Conservation (phyloP, 1,140 invertebrate species). For the Anoplophora glabripennis region DNA sequence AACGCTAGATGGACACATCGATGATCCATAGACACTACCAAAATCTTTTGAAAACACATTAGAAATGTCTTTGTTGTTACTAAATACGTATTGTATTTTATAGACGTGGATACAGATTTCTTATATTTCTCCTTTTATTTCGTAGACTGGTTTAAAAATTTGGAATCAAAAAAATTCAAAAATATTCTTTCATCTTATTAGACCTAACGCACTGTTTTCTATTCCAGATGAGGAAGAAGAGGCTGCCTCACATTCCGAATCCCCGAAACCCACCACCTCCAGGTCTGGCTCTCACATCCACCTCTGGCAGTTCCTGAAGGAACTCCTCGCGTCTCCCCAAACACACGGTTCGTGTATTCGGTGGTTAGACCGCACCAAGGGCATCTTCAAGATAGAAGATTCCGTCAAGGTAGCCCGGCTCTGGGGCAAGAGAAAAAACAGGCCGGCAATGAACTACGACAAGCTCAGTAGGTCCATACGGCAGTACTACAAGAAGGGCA, state of each 20-base stretch:
- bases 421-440: slow-evolving; percentile 96
- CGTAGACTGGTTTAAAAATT: no score
- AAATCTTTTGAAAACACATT: no score
- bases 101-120: no score
- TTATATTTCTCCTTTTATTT: no score
- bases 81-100: no score
- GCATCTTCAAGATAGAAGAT: slow-evolving; percentile 99
- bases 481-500: slow-evolving; percentile 99
- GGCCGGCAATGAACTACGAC: slow-evolving; percentile 99
- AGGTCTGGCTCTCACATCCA: slow-evolving; percentile 76
- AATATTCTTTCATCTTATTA: no score
- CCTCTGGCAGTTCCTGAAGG: slow-evolving; percentile 99
- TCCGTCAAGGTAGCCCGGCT: slow-evolving; percentile 91
- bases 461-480: slow-evolving; percentile 96
- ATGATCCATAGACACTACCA: no score
- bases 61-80: no score
- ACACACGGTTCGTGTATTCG: slow-evolving; percentile 89
- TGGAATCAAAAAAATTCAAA: no score
- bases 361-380: slow-evolving; percentile 91
- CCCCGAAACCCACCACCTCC: slow-evolving; percentile 39
- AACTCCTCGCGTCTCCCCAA: slow-evolving; percentile 83
- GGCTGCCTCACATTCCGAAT: slow-evolving; percentile 37
- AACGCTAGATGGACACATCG: no score
- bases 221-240: slow-evolving; percentile 57
- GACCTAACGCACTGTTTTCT: slow-evolving; percentile 18